Evolutionary conservation across 2,113 vertebrate genomes (phyloP).

Genomic region (Pheucticus melanocephalus): DNA sequence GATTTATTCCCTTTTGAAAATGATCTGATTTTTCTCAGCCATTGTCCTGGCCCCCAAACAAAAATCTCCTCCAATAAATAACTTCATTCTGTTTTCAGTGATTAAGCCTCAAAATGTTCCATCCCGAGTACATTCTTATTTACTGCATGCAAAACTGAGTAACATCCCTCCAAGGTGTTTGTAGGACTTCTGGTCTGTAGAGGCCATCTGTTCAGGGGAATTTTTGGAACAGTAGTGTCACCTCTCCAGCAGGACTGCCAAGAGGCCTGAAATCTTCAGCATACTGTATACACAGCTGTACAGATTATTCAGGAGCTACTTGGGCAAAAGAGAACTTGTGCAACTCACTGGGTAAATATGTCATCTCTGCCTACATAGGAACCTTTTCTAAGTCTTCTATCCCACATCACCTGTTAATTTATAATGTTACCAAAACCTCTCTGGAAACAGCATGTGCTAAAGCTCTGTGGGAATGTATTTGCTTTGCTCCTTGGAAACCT

Average conservation of each 20-base stretch:
- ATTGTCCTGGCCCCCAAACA: conserved; percentile 30
- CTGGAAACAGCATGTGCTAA: background rate
- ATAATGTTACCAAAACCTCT: background rate
- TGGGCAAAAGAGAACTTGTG: background rate
- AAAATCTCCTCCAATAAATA: conserved; percentile 56
- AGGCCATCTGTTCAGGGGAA: conserved; percentile 40
- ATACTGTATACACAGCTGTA: background rate
- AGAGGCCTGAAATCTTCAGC: background rate
- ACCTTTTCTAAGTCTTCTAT: background rate
- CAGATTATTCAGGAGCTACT: background rate
- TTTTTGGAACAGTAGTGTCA: conserved; percentile 33
- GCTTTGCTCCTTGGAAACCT: background rate
- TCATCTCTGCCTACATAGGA: background rate
- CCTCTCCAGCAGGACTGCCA: background rate
- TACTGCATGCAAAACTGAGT: conserved; percentile 62
- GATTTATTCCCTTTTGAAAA: conserved; percentile 41
- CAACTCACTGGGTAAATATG: background rate
- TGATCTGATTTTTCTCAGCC: conserved; percentile 32
- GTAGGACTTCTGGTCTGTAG: conserved; percentile 47
- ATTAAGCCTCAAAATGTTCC: conserved; percentile 66
- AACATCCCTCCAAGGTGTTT: conserved; percentile 34
- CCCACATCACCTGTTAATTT: background rate
- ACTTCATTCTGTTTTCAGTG: conserved; percentile 57
- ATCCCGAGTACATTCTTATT: conserved; percentile 55
- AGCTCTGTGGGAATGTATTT: background rate